phyloP scores from a whole-genome alignment of 2,888 invertebrate genomes.

The Kryphioiulus occultus region DNA sequence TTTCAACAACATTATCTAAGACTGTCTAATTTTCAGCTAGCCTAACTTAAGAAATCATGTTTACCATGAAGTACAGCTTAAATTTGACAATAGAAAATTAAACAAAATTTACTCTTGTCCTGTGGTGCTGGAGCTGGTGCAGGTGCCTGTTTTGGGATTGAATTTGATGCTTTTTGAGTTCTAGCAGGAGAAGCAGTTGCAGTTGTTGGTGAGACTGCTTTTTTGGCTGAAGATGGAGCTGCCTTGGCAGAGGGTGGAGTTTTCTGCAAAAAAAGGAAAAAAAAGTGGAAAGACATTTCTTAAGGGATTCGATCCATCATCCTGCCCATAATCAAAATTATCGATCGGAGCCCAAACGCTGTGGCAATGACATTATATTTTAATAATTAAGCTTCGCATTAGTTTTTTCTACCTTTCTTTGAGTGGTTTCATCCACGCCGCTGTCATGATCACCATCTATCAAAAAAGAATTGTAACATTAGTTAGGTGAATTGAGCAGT shows the following conservation, averaged over 20 bases:
- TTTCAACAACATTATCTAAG: too few relatives aligned
- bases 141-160: not conserved
- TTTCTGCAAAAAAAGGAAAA: not conserved
- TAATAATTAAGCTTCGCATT: not conserved
- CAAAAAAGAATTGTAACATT: conserved; percentile 50
- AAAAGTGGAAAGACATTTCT: not conserved
- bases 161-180: not conserved
- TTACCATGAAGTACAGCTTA: not conserved
- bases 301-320: conserved; percentile 19
- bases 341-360: not conserved
- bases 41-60: not conserved
- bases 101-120: conserved; percentile 29
- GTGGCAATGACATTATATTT: conserved; percentile 10
- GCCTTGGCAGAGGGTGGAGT: conserved; percentile 3
- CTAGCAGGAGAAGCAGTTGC: conserved; percentile 44
- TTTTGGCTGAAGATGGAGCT: conserved; percentile 45
- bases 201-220: not conserved
- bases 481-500: not conserved
- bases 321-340: not conserved
- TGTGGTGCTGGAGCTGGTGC: not conserved
- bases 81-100: not conserved
- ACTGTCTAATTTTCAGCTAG: too few relatives aligned
- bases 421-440: conserved; percentile 55
- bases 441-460: conserved; percentile 55
- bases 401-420: conserved; percentile 53